phyloP scores from a whole-genome alignment of 2,888 invertebrate species.

The Pyrrhopygopsis socrates region DNA sequence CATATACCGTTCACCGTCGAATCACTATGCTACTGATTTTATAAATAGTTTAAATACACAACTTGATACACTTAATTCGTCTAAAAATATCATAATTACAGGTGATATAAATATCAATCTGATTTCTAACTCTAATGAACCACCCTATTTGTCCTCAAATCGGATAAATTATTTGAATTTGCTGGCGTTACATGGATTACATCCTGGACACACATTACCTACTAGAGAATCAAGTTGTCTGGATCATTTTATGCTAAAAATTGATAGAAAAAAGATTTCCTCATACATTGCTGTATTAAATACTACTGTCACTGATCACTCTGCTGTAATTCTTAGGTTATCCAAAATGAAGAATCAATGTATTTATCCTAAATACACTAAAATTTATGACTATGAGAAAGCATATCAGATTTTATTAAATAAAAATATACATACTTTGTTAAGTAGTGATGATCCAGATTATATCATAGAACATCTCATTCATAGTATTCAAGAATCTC shows the following conservation, averaged over 20 bases:
- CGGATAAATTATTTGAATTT: neutral
- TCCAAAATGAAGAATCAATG: neutral
- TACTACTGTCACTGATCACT: conserved; percentile 7
- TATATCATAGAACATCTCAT: neutral
- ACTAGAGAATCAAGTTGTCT: neutral
- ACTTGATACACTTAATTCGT: conserved; percentile 47
- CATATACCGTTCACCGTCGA: conserved; percentile 82
- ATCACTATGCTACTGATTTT: conserved; percentile 66
- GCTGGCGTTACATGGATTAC: neutral
- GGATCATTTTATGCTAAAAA: conserved; percentile 15
- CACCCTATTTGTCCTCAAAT: conserved; percentile 57
- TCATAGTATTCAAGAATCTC: neutral
- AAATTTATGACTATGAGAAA: neutral
- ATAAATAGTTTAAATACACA: conserved; percentile 68
- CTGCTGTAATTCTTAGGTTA: neutral
- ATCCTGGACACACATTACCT: neutral
- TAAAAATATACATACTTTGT: conserved; percentile 8
- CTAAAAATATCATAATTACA: conserved; percentile 58
- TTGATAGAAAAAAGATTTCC: neutral
- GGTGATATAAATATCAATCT: conserved; percentile 47
- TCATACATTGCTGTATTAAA: conserved; percentile 15
- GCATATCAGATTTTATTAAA: neutral
- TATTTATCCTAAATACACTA: neutral
- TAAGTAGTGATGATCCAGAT: conserved; percentile 6
- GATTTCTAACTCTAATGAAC: neutral